Evolutionary conservation across 2,113 vertebrate genomes (phyloP), one percentile per base, ranked within the genome.

Genomic region (Alouatta palliata): DNA sequence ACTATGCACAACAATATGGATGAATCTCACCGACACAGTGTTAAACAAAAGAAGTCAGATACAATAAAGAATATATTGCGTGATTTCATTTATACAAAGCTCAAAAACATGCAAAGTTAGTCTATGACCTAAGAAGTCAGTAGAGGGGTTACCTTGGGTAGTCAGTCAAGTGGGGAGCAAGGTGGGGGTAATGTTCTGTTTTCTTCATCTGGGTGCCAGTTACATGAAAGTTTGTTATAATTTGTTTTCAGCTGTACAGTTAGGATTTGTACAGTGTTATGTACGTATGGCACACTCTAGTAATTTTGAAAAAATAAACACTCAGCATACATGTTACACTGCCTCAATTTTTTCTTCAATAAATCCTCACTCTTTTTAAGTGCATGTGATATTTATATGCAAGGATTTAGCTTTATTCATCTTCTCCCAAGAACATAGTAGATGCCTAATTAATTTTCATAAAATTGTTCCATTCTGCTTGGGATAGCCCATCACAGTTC

Each of bases 231-330:
- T 43, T 75, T n/a, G 49, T 66, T 58, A 30, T 85, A 76, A 75
- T 54, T 85, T 49, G 43, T 89, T 88, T 92, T 95, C 77, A 96
- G 56, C 77, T 83, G 19, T 88, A 64, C 12, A 11, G 21, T 90
- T 90, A 71, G 49, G 27, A 61, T 85, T 70, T 84, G 35, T 90
- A 47, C 11, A 20, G 19, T 85, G 77, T 85, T 85, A 90, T 14
- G 30, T 64, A 84, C 5, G 27, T 20, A n/a, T 84, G 9, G 37
- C 88, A 30, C 93, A 80, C 49, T 95, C 80, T 43, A 43, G 23
- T 54, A 64, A 71, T 71, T 79, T 52, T 79, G 76, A 37, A 66
- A 87, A 52, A 23, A 66, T n/a, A 25, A 68, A 25, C 21, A 32
- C 54, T 91, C 90, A 58, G 27, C 14, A n/a, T 70, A 20, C 61